Conservation (phyloP, 1,140 invertebrate genomes). For the Bombus pascuorum region DNA sequence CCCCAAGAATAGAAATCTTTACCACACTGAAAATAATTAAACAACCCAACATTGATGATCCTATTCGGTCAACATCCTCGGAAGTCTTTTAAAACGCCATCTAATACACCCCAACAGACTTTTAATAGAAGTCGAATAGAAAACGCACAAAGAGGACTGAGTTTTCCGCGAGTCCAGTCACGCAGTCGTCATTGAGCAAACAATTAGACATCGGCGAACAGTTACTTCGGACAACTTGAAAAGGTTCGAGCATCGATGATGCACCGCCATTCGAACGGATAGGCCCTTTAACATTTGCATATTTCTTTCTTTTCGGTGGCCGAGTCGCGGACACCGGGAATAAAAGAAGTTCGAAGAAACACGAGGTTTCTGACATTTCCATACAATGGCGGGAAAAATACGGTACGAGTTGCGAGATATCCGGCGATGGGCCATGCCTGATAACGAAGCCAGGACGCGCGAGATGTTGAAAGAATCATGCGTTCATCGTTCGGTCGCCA, state of each 20-base stretch:
- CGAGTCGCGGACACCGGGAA: conserved; percentile 20
- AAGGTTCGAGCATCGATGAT: neutral
- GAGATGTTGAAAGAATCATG: conserved; percentile 62
- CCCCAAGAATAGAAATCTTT: no score
- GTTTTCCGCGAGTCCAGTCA: conserved; percentile 4
- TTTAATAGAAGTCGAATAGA: neutral
- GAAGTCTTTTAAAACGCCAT: neutral
- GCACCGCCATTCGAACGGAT: no score
- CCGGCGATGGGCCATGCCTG: conserved; percentile 70
- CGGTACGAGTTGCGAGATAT: conserved; percentile 73
- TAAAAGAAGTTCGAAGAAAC: conserved; percentile 39
- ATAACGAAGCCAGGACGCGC: conserved; percentile 66
- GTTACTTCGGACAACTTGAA: neutral
- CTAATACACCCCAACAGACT: neutral
- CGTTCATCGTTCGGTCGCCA: conserved; percentile 42
- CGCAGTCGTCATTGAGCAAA: conserved; percentile 18
- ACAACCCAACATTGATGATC: neutral
- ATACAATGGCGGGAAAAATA: conserved; percentile 77
- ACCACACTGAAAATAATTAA: neutral
- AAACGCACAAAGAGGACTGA: neutral
- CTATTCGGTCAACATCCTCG: neutral
- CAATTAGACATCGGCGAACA: conserved; percentile 19
- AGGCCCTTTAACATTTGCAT: conserved; percentile 14
- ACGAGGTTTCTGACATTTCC: conserved; percentile 70
- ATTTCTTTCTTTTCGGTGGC: conserved; percentile 29